phyloP scores from a whole-genome alignment of 2,113 vertebrate species.

The Spheniscus mendiculus region DNA sequence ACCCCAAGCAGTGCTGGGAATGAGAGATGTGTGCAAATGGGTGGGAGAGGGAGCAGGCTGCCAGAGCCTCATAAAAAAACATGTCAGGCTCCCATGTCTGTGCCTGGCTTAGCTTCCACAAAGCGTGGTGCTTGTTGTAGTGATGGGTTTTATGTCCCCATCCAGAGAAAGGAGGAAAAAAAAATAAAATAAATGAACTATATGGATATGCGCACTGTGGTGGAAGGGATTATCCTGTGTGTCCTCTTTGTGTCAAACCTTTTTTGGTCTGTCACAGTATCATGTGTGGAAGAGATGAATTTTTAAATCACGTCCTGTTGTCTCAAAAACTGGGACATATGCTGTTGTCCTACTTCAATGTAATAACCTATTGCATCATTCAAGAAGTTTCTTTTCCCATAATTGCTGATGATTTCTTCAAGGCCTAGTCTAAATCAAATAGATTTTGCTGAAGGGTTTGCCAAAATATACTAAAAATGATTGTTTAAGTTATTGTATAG shows the following conservation, averaged over 20 bases:
- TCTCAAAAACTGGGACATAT: neutral
- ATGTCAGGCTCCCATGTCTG: neutral
- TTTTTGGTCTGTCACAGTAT: neutral
- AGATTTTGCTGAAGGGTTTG: neutral
- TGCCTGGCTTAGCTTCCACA: neutral
- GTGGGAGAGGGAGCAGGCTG: neutral
- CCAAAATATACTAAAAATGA: neutral
- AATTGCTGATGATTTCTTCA: neutral
- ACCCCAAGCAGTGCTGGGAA: neutral
- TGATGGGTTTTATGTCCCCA: neutral
- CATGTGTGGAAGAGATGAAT: neutral
- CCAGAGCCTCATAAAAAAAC: neutral
- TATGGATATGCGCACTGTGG: neutral
- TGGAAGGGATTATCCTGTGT: neutral
- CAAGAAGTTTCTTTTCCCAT: neutral
- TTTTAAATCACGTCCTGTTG: neutral
- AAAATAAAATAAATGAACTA: too few species aligned
- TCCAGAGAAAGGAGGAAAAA: neutral
- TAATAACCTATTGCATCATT: neutral
- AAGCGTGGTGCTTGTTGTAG: accelerated
- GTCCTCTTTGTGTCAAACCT: neutral
- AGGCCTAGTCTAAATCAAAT: neutral
- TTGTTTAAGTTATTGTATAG: neutral
- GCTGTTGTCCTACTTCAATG: neutral
- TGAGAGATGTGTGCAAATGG: neutral